Percentiles rank a stretch among this genome's conserved stretches.
These are phyloP conservation scores for Okamejei kenojei DNA, from an alignment of 2,797 vertebrate species.

Conservation along the genomic window DNA sequence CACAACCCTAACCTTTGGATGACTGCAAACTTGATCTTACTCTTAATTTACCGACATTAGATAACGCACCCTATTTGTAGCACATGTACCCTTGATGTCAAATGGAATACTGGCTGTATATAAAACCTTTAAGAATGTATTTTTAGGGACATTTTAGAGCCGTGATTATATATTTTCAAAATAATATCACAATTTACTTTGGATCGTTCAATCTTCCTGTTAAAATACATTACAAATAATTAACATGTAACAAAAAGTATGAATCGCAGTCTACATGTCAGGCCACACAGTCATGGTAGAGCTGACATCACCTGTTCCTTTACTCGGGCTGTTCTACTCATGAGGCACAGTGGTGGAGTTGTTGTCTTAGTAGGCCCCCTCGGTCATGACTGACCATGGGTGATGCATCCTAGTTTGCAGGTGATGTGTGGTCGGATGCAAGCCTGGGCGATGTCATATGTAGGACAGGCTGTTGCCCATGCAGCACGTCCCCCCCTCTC, in stretches of 20 bases:
- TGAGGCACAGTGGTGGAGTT: no score
- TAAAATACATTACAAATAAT: neutral
- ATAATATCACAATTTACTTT: neutral
- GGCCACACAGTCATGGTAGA: neutral
- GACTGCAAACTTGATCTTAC: neutral
- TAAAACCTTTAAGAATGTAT: neutral
- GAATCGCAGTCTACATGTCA: neutral
- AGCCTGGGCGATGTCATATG: no score
- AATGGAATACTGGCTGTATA: no score
- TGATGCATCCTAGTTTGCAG: no score
- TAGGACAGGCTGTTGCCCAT: no score
- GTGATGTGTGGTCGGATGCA: no score
- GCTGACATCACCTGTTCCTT: no score
- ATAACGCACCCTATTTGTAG: neutral
- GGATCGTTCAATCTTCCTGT: neutral
- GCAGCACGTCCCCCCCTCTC: no score
- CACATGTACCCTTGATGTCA: neutral
- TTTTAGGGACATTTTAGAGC: neutral
- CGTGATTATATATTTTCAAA: neutral
- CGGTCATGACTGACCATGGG: no score
- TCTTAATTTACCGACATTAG: neutral
- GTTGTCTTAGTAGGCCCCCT: no score
- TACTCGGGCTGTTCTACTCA: no score
- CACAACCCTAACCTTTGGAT: neutral
- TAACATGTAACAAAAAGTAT: neutral